A percentile compares a stretch with the other conserved stretches of the same genome.
phyloP scores from a whole-genome alignment of 2,888 invertebrate species.

The Doris montereyensis region DNA sequence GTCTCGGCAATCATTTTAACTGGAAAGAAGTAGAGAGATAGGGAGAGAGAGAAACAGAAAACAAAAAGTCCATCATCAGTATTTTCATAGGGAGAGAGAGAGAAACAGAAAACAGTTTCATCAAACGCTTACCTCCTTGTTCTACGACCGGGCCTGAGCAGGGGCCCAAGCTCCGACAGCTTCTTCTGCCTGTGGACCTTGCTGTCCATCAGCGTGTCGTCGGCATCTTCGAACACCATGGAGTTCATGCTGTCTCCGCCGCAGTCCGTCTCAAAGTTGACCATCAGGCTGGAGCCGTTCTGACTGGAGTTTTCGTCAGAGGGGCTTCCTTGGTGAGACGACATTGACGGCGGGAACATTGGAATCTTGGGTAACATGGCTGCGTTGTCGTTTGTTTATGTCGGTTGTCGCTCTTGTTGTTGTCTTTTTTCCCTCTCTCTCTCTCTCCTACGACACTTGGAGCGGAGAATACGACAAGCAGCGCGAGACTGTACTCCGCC shows the following conservation, averaged over 20 bases:
- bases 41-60: too few species aligned
- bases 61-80: too few species aligned
- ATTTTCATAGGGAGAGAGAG: neutral
- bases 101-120: neutral
- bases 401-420: neutral
- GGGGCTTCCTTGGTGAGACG: neutral
- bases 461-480: too few species aligned
- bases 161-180: neutral
- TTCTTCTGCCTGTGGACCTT: neutral
- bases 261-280: constrained; percentile 10
- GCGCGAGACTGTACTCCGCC: too few species aligned
- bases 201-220: neutral
- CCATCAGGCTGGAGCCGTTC: constrained; percentile 13
- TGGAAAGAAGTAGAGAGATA: too few species aligned
- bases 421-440: neutral
- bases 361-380: neutral
- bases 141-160: constrained; percentile 6
- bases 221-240: constrained; percentile 1
- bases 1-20: too few species aligned
- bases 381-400: too few species aligned
- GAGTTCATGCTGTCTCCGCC: constrained; percentile 35
- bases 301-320: neutral
- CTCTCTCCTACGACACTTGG: neutral
- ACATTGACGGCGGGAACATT: neutral
- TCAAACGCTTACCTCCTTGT: neutral